These are phyloP conservation scores for Dipodomys ordii DNA, from an alignment of 2,113 vertebrate genomes.

Conservation along the genomic window DNA sequence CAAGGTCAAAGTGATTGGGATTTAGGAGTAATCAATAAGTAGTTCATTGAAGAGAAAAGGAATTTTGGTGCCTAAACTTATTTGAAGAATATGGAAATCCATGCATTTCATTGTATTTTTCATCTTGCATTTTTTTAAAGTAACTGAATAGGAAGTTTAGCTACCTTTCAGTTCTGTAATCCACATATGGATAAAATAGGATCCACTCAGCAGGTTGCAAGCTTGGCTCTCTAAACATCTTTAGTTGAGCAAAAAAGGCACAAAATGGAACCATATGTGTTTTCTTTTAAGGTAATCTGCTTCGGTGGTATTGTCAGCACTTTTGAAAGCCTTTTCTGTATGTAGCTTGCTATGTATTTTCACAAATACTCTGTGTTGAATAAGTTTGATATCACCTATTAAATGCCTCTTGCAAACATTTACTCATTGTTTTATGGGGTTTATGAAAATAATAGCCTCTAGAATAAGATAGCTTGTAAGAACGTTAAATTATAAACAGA, in stretches of 20 bases:
- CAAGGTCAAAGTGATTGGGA: not conserved
- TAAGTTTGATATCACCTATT: constrained; percentile 80
- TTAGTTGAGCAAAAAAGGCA: constrained; percentile 82
- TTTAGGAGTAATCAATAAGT: not conserved
- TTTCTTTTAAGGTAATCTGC: constrained; percentile 85
- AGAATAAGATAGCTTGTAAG: constrained; percentile 44
- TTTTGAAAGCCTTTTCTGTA: constrained; percentile 72
- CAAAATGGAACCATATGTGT: constrained; percentile 87
- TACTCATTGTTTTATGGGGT: constrained; percentile 64
- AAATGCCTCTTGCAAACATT: constrained; percentile 62
- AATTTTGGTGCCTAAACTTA: not conserved
- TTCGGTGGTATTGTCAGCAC: constrained; percentile 84
- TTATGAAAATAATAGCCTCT: constrained; percentile 67
- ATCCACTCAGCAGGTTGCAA: constrained; percentile 82
- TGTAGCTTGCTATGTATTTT: constrained; percentile 72
- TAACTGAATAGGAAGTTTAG: constrained; percentile 31
- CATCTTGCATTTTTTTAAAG: constrained; percentile 42
- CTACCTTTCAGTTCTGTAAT: constrained; percentile 58
- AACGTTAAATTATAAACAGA: constrained; percentile 69
- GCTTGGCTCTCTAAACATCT: constrained; percentile 81
- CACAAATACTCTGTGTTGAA: constrained; percentile 79
- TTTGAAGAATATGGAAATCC: constrained; percentile 3
- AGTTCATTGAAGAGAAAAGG: not conserved
- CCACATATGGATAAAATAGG: constrained; percentile 85
- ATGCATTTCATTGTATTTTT: constrained; percentile 47